phyloP scores from a whole-genome alignment of 2,113 vertebrate genomes.

The Nymphicus hollandicus region DNA sequence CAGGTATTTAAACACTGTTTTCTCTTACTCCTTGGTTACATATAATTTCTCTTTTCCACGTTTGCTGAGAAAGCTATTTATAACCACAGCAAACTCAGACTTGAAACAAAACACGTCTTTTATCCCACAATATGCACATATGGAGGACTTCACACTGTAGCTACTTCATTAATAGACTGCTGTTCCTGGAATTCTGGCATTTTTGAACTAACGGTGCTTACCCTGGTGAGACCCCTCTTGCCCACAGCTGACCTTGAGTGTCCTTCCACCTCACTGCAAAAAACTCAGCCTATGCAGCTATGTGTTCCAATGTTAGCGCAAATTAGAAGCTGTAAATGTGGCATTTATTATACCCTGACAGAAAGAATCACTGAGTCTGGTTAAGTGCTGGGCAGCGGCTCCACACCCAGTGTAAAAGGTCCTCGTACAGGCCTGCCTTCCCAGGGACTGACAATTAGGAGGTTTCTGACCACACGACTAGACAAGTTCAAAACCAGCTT shows the following conservation, averaged over 20 bases:
- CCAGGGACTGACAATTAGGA: background rate
- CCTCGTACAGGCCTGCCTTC: background rate
- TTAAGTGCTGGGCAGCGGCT: background rate
- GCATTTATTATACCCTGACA: background rate
- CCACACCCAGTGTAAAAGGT: background rate
- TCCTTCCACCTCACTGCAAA: background rate
- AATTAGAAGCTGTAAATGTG: background rate
- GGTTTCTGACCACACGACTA: slow-evolving; percentile 11
- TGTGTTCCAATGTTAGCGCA: background rate
- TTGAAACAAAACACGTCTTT: background rate
- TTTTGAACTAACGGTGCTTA: background rate
- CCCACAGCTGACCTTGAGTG: background rate
- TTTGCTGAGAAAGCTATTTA: background rate
- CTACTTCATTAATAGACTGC: background rate
- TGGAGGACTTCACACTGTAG: background rate
- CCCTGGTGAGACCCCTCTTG: background rate
- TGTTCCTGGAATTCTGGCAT: background rate
- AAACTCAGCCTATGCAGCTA: background rate
- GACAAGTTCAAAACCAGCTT: slow-evolving; percentile 1
- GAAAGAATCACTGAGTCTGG: background rate
- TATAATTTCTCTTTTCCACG: background rate
- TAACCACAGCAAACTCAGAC: background rate
- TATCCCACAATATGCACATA: background rate
- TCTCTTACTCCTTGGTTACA: background rate
- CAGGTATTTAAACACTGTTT: slow-evolving; percentile 22